A percentile compares a stretch with the other conserved stretches of the same genome.
Evolutionary conservation across 2,113 vertebrate species (phyloP).

Genomic region (Chionomys nivalis): DNA sequence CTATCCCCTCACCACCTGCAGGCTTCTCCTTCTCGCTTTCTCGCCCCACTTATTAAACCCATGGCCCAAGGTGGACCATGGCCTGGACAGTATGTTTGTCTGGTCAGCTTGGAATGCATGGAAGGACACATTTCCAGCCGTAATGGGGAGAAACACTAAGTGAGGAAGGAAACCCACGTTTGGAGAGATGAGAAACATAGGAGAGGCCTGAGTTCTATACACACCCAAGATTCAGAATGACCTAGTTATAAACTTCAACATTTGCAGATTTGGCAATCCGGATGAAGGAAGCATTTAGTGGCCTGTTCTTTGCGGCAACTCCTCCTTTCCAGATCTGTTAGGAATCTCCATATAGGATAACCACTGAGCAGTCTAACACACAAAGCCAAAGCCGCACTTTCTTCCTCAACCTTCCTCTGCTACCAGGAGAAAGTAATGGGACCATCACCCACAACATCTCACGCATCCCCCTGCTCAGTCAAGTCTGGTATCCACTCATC

Average conservation of each 20-base stretch:
- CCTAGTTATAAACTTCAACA: background rate
- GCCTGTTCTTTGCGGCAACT: background rate
- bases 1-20: background rate
- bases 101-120: conserved; percentile 58
- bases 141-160: conserved; percentile 7
- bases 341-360: background rate
- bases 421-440: background rate
- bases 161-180: conserved; percentile 4
- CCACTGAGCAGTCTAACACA: background rate
- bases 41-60: conserved; percentile 51
- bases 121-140: conserved; percentile 41
- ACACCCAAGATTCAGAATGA: background rate
- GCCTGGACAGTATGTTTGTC: conserved; percentile 36
- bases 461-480: background rate
- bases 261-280: background rate
- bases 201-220: background rate
- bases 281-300: background rate
- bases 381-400: background rate
- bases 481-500: background rate
- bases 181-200: background rate
- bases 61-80: conserved; percentile 22
- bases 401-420: background rate
- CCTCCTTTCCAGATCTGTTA: background rate
- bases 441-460: background rate
- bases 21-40: conserved; percentile 43